Base-by-base conservation (phyloP, 1,140 invertebrate species). In the Drosophila elegans region DNA sequence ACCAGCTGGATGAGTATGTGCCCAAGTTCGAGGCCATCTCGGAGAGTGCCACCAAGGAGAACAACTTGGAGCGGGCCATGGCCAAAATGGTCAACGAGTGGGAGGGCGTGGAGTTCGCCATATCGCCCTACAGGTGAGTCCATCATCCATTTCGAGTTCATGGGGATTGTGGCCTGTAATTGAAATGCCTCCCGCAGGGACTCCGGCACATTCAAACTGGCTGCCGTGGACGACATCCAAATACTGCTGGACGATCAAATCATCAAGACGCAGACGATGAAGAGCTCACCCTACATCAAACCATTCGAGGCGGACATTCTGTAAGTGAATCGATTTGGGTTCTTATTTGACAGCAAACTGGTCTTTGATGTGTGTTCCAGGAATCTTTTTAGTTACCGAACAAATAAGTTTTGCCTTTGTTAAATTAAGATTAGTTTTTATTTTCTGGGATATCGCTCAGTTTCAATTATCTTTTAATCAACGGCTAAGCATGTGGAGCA, bases 191-290 rank as follows among this genome's bases (percentile, higher is more conserved):
- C 36, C 25, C 68, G 7, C 75, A 95, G 97, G 78, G 98, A 99
- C 91, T 97, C 97, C 2, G 98, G 98, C 21, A 98, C 98, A 1
- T 96, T 95, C 76, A 97, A 99, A 73, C 93, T 99, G 66, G 96
- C 97, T 1, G 96, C 97, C 60, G 95, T 99, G 2, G 98, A 99
- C 93, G 98, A 99, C 79, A 98, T 99, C 90, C 98, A 99, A 93
- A 93, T 98, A n/a, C 92, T 98, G 38, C 92, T 99, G 16, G 98
- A 99, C 93, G 98, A 99, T 93, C 98, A 99, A 92, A 96, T 99
- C 72, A 97, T 99, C 6, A 99, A 99, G 93, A 98, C 98, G 12
- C 98, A 99, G 93, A 99, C 98, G 1, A 99, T 99, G 97, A 97
- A 98, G 92, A 98, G 98, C 84, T 99, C 98, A 10, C 97, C 98